These are phyloP conservation scores for Lutjanus erythropterus DNA, from an alignment of 2,113 vertebrate genomes.

Conservation along the genomic window DNA sequence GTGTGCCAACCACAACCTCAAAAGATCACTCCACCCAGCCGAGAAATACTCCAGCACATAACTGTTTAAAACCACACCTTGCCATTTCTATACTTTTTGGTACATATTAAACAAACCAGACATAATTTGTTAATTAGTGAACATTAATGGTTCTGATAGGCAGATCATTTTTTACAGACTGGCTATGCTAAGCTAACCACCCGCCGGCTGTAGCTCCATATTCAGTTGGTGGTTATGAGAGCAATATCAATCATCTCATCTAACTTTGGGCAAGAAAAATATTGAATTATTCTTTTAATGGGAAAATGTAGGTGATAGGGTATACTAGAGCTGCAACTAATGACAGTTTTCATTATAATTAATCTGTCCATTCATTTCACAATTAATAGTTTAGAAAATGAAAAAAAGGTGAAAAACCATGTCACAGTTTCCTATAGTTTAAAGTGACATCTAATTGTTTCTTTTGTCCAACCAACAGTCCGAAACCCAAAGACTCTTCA, in stretches of 20 bases:
- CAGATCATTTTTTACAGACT: too few species aligned
- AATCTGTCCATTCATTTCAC: too few species aligned
- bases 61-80: background rate
- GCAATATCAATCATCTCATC: background rate
- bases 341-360: too few species aligned
- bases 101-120: background rate
- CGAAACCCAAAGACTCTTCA: too few species aligned
- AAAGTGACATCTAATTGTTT: too few species aligned
- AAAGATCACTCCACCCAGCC: background rate
- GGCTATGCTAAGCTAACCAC: background rate
- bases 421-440: too few species aligned
- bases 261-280: background rate
- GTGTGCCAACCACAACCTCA: background rate
- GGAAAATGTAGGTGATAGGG: background rate
- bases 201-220: background rate
- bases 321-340: too few species aligned
- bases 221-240: too few species aligned
- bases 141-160: background rate
- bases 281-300: background rate
- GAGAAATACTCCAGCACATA: background rate
- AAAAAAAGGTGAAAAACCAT: too few species aligned
- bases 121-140: background rate
- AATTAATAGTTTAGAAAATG: too few species aligned
- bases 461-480: too few species aligned
- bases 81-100: background rate